Evolutionary conservation across 64 coral and sea anemone species (phyloP).

Genomic region (Acropora tenuis): DNA sequence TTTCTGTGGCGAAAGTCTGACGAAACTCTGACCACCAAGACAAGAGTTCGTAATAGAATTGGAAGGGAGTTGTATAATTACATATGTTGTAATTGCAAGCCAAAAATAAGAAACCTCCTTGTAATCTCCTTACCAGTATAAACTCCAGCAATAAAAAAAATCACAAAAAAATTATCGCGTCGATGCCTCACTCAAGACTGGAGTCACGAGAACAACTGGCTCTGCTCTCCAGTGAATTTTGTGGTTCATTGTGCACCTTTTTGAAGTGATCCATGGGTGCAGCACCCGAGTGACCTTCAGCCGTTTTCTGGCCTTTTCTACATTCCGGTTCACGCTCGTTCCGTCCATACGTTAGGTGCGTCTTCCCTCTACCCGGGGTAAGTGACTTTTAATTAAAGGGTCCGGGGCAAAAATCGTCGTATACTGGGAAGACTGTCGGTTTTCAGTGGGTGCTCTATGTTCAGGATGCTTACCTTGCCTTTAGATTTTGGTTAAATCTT

Average conservation of each 20-base stretch:
- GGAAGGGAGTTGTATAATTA: too few species aligned
- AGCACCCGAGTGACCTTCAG: not conserved
- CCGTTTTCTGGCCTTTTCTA: not conserved
- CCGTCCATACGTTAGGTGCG: not conserved
- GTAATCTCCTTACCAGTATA: too few species aligned
- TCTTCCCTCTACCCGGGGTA: not conserved
- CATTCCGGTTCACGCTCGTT: not conserved
- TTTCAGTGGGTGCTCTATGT: not conserved
- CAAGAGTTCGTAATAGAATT: too few species aligned
- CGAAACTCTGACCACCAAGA: too few species aligned
- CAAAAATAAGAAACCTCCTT: too few species aligned
- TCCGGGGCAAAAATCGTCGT: not conserved
- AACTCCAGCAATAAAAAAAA: too few species aligned
- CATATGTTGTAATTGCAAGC: too few species aligned
- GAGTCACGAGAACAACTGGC: conserved; percentile 48
- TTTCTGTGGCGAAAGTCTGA: too few species aligned
- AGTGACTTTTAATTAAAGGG: not conserved
- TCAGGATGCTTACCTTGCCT: not conserved
- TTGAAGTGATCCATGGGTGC: not conserved
- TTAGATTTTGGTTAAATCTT: not conserved
- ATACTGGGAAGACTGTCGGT: not conserved
- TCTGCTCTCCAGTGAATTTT: conserved; percentile 45
- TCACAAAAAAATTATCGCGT: conserved; percentile 15
- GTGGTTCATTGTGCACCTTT: conserved; percentile 3
- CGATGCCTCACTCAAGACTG: conserved; percentile 56